Conservation (phyloP, 2,888 invertebrate genomes). For the Lithophane socia region DNA sequence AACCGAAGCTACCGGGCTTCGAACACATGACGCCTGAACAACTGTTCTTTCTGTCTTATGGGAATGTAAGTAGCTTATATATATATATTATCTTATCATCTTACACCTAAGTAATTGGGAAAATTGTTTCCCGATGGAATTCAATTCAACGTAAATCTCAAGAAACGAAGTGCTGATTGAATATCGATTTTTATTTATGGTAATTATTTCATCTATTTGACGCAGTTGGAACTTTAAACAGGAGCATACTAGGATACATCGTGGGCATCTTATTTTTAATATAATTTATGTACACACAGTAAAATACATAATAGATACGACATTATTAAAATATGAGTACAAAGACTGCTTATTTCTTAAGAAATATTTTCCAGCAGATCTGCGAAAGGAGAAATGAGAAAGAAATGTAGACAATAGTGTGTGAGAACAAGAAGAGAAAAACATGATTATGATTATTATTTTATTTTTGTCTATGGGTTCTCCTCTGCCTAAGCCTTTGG, state of each 20-base stretch:
- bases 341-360: too few species aligned
- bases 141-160: neutral
- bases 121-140: neutral
- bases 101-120: neutral
- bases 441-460: too few species aligned
- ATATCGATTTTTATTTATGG: neutral
- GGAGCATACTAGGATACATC: neutral
- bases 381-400: too few species aligned
- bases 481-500: neutral
- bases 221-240: neutral
- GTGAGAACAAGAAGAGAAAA: too few species aligned
- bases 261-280: neutral
- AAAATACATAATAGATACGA: too few species aligned
- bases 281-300: too few species aligned
- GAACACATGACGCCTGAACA: conserved; percentile 93
- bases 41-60: conserved; percentile 95
- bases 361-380: too few species aligned
- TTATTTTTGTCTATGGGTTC: neutral
- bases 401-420: too few species aligned
- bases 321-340: too few species aligned
- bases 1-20: conserved; percentile 93
- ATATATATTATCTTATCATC: neutral
- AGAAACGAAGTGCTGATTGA: neutral
- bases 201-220: neutral
- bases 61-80: conserved; percentile 92